Base-by-base conservation (phyloP, 2,113 vertebrate species). In the Tursiops truncatus region DNA sequence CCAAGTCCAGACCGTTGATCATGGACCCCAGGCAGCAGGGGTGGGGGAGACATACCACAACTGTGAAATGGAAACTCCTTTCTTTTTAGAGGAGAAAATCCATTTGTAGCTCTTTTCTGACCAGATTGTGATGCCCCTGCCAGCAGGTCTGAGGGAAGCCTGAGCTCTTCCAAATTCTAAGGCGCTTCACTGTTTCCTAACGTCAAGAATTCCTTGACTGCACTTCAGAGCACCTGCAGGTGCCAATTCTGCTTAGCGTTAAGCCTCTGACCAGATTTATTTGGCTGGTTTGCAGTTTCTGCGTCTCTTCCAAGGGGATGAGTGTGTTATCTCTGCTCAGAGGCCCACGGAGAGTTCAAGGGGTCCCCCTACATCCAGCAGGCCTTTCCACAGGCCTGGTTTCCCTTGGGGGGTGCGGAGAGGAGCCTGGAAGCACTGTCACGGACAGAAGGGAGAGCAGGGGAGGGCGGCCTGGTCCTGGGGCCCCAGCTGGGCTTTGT, bases 41-140 rank as follows among this genome's bases (percentile, higher is more conserved):
- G 26, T 0, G 4, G 6, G 5, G 6, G 5, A 12, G 15, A 6
- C 9, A 1, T 1, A 0, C 33, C 12, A 4, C 23, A 1, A 0
- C 0, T 8, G 36, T 9, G 70, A 17, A 31, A 2, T 10, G 56
- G 50, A 47, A 18, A 6, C 13, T 7, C 71, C 63, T 7, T 20
- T 41, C 36, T 33, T 71, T n/a, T 33, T 44, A 13, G n/a, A n/a
- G 71, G 60, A 50, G 60, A 76, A 25, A 89, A 65, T 5, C 36
- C 14, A 2, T 53, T 56, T 47, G 6, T 8, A 20, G 86, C 3
- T 60, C 31, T 8, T 31, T n/a, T 80, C 70, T 82, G 91, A 18
- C 44, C 31, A 13, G 44, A 71, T 36, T 23, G 0, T 15, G 47
- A 0, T 1, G 5, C 31, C 0, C 0, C 92, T 47, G 92, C 38